phyloP scores from a whole-genome alignment of 2,888 invertebrate genomes.

The Hypomecis punctinalis region DNA sequence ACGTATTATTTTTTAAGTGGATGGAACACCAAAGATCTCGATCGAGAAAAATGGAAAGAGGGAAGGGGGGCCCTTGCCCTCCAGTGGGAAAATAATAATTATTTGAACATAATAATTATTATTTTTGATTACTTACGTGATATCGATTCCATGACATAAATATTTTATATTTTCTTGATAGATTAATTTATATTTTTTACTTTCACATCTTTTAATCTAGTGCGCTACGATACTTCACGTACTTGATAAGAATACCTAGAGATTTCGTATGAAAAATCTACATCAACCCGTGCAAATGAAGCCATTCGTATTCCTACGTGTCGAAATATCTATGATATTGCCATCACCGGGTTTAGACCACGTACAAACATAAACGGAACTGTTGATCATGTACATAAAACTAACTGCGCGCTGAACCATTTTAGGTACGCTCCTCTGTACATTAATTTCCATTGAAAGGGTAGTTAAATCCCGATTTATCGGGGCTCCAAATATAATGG shows the following conservation, averaged over 20 bases:
- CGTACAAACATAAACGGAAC: constrained; percentile 33
- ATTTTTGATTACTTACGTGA: too few relatives aligned
- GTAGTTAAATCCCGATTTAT: constrained; percentile 31
- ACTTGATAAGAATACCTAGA: constrained; percentile 7
- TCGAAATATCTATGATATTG: constrained; percentile 29
- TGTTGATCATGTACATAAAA: constrained; percentile 33
- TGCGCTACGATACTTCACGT: not conserved
- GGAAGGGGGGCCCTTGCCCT: too few relatives aligned
- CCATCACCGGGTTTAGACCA: constrained; percentile 24
- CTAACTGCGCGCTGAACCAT: constrained; percentile 33
- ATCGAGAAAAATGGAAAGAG: too few relatives aligned
- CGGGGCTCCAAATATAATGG: constrained; percentile 37
- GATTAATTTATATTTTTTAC: too few relatives aligned
- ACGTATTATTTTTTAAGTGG: too few relatives aligned
- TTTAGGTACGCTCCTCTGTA: constrained; percentile 23
- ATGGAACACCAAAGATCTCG: too few relatives aligned
- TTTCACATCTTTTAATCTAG: not conserved
- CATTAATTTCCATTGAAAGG: constrained; percentile 23
- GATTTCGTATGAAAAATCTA: constrained; percentile 14
- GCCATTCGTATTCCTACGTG: constrained; percentile 28
- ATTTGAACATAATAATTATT: too few relatives aligned
- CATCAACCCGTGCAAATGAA: constrained; percentile 20
- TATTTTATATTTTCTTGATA: too few relatives aligned
- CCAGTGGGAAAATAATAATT: too few relatives aligned
- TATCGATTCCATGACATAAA: too few relatives aligned